Conservation (phyloP, 2,113 vertebrate species). For the Phrynosoma platyrhinos region DNA sequence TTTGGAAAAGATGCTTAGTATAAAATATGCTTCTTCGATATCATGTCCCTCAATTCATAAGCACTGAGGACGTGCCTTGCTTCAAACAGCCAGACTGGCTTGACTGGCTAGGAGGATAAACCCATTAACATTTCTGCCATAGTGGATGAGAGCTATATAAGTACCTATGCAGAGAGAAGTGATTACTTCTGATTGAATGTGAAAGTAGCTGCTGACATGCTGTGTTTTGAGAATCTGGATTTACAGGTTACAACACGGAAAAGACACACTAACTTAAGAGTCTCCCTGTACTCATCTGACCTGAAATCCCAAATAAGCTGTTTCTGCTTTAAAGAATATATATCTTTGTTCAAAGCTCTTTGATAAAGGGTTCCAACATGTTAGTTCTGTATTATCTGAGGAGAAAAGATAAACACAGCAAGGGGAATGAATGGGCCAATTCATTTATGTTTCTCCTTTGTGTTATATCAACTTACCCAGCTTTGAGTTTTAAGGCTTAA, state of each 20-base stretch:
- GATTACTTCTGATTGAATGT: conserved; percentile 18
- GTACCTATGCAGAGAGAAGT: conserved; percentile 14
- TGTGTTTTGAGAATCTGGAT: conserved; percentile 29
- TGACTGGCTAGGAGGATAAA: background rate
- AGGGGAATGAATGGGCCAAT: rapidly evolving
- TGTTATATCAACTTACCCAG: rapidly evolving
- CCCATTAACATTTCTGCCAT: conserved; percentile 10
- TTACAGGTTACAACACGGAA: conserved; percentile 40
- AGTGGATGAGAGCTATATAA: conserved; percentile 5
- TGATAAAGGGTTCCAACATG: background rate
- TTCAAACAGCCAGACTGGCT: background rate
- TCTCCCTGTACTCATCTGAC: background rate
- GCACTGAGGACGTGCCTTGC: background rate
- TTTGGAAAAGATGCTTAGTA: background rate
- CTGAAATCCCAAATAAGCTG: background rate
- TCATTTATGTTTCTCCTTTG: conserved; percentile 32
- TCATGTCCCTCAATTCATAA: background rate
- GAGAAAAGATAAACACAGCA: background rate
- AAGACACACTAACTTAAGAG: conserved; percentile 20
- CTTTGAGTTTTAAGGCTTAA: background rate
- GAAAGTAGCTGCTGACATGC: background rate
- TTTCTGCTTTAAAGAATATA: background rate
- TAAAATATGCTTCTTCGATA: background rate
- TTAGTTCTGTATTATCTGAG: conserved; percentile 16
- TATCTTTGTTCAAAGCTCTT: conserved; percentile 36